A percentile compares a stretch with the other conserved stretches of the same genome.
These are phyloP conservation scores for Tholera decimalis DNA, from an alignment of 2,888 invertebrate genomes.

Conservation along the genomic window DNA sequence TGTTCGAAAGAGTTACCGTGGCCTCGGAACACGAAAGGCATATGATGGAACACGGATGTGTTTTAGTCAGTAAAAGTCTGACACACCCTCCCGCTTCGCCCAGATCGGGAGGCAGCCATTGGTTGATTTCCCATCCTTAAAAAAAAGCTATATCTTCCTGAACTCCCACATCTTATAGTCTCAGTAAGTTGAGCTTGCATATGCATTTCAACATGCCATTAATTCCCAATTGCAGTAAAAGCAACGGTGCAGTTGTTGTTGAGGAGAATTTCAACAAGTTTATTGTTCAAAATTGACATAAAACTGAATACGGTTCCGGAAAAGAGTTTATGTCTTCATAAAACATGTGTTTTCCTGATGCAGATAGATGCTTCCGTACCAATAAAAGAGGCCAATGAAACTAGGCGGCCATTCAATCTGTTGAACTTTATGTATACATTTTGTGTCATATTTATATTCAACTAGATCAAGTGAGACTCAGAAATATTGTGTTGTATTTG, in stretches of 20 bases:
- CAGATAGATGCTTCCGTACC: conserved; percentile 29
- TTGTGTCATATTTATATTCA: conserved; percentile 16
- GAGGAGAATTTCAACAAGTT: conserved; percentile 45
- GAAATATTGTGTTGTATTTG: neutral
- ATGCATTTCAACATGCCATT: conserved; percentile 17
- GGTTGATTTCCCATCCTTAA: too few relatives aligned
- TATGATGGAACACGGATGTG: too few relatives aligned
- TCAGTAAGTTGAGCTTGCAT: neutral
- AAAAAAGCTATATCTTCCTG: neutral
- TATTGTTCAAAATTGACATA: conserved; percentile 51
- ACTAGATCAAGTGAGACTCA: neutral
- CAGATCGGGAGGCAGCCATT: neutral
- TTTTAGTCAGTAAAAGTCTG: too few relatives aligned
- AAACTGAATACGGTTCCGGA: conserved; percentile 35
- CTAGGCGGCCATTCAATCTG: conserved; percentile 32
- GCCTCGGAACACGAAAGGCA: too few relatives aligned
- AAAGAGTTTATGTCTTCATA: conserved; percentile 54
- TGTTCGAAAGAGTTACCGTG: too few relatives aligned
- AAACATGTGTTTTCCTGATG: conserved; percentile 45
- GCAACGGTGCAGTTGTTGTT: conserved; percentile 36
- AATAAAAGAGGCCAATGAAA: conserved; percentile 43
- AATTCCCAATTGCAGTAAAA: conserved; percentile 28
- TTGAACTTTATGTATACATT: conserved; percentile 34
- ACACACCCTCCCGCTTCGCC: too few relatives aligned
- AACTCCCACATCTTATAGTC: neutral